Conservation (phyloP, 2,113 vertebrate species). For the Mus pahari region DNA sequence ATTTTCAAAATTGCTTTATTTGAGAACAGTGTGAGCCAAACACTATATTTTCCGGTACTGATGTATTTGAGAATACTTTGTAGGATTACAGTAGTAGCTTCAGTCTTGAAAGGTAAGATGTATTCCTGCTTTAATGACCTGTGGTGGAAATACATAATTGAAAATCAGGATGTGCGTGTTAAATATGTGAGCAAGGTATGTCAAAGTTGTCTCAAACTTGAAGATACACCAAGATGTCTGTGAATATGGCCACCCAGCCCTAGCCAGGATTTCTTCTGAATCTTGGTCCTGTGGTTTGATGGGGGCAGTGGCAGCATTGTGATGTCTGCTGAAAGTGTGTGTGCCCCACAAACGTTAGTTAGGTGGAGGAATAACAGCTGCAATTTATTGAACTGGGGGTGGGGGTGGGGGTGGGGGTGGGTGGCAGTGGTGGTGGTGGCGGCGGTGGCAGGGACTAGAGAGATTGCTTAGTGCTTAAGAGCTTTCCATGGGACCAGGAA, state of each 20-base stretch:
- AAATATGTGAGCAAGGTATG: background rate
- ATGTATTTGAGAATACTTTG: slow-evolving; percentile 26
- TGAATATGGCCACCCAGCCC: background rate
- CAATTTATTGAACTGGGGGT: background rate
- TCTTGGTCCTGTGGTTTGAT: background rate
- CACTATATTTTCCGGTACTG: background rate
- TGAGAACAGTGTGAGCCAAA: background rate
- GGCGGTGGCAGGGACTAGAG: too few relatives aligned
- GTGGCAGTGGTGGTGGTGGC: too few relatives aligned
- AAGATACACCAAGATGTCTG: background rate
- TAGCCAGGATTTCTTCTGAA: background rate
- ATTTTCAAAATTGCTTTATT: slow-evolving; percentile 4
- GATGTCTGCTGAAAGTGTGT: too few relatives aligned
- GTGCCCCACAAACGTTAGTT: background rate
- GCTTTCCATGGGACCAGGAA: background rate
- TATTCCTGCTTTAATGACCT: background rate
- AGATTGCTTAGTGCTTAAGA: background rate
- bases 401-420: too few relatives aligned
- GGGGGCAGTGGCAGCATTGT: background rate
- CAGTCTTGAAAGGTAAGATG: background rate
- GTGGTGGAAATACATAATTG: background rate
- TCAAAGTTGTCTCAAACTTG: background rate
- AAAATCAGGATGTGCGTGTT: background rate
- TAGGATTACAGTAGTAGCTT: background rate
- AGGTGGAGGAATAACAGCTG: background rate